These are phyloP conservation scores for Wiebesia pumilae DNA, from an alignment of 1,140 invertebrate species.

Conservation along the genomic window DNA sequence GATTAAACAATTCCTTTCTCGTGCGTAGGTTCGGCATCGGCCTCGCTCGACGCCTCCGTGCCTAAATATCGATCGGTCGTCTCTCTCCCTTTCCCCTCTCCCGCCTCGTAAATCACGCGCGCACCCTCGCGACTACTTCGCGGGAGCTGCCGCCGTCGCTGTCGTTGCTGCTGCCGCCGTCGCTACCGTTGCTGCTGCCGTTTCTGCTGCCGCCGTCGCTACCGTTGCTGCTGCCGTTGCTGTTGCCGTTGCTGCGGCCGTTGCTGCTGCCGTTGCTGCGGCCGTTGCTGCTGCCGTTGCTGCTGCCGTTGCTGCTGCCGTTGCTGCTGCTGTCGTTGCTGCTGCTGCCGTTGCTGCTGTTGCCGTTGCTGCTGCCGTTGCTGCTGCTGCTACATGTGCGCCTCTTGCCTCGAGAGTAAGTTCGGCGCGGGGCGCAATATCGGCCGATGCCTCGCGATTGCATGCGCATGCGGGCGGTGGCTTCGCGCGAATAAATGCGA, in stretches of 20 bases:
- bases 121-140: conserved; percentile 4
- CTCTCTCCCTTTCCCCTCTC: not conserved
- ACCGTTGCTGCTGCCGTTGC: too few species aligned
- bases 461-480: conserved; percentile 10
- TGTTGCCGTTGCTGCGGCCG: too few species aligned
- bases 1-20: conserved; percentile 11
- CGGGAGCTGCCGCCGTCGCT: not conserved
- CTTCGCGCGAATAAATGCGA: conserved; percentile 35
- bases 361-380: too few species aligned
- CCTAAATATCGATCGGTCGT: conserved; percentile 26
- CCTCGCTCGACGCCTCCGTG: not conserved
- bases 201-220: too few species aligned
- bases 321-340: too few species aligned
- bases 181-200: too few species aligned
- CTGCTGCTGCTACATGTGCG: too few species aligned
- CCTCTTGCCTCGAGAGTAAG: not conserved
- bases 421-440: conserved; percentile 1
- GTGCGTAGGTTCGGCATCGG: not conserved
- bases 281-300: not conserved
- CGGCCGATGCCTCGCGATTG: too few species aligned
- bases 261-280: too few species aligned
- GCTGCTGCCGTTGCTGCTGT: not conserved
- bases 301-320: not conserved
- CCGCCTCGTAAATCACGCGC: conserved; percentile 20
- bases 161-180: too few species aligned